phyloP scores from a whole-genome alignment of 2,888 invertebrate genomes.

The Tiliacea citrago region DNA sequence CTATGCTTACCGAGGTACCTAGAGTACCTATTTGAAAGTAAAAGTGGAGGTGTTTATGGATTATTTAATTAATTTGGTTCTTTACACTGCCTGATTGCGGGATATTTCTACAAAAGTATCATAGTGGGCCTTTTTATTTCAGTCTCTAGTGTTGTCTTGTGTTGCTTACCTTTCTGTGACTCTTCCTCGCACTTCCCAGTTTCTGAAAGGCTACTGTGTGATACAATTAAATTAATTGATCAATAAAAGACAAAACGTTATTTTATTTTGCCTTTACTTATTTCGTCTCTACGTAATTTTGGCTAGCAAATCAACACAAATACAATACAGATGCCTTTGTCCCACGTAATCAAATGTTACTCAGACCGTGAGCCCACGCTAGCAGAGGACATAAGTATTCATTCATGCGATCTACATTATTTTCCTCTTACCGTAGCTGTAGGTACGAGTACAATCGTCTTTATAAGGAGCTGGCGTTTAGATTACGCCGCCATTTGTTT shows the following conservation, averaged over 20 bases:
- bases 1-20: not conserved
- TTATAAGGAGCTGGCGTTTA: slow-evolving; percentile 43
- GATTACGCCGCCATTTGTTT: slow-evolving; percentile 36
- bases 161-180: not conserved
- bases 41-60: not conserved
- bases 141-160: not conserved
- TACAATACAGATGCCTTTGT: slow-evolving; percentile 41
- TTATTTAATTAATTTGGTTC: not conserved
- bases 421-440: slow-evolving; percentile 68
- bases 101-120: not conserved
- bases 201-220: too few relatives aligned
- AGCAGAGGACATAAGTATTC: slow-evolving; percentile 63
- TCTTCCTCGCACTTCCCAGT: not conserved
- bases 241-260: not conserved
- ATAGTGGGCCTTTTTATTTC: not conserved
- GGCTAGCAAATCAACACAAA: slow-evolving; percentile 39
- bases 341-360: slow-evolving; percentile 63
- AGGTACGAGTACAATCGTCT: slow-evolving; percentile 43
- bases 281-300: not conserved
- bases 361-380: slow-evolving; percentile 77
- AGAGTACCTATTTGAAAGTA: not conserved
- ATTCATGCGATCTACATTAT: slow-evolving; percentile 73
- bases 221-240: not conserved
- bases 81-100: not conserved
- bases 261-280: not conserved